phyloP scores from a whole-genome alignment of 2,888 invertebrate genomes.

The Agrochola lychnidis region DNA sequence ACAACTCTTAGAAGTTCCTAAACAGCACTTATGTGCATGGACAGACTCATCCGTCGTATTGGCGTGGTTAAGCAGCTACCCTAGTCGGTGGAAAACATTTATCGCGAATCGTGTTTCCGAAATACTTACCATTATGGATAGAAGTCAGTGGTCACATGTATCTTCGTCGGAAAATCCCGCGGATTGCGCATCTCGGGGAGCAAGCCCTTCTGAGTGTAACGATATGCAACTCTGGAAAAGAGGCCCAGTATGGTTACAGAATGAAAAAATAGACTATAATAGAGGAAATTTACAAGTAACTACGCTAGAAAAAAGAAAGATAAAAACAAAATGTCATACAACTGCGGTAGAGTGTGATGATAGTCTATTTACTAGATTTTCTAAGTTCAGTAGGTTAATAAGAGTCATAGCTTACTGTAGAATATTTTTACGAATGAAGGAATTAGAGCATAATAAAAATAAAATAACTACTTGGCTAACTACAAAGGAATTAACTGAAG shows the following conservation, averaged over 20 bases:
- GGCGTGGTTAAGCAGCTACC: constrained; percentile 50
- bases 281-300: background rate
- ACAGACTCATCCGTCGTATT: constrained; percentile 51
- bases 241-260: constrained; percentile 19
- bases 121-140: constrained; percentile 28
- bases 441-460: background rate
- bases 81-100: constrained; percentile 46
- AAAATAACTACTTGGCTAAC: constrained; percentile 15
- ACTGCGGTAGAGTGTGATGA: constrained; percentile 5
- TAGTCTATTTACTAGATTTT: constrained; percentile 16
- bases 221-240: background rate
- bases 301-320: constrained; percentile 19
- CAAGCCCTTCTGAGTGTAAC: constrained; percentile 18
- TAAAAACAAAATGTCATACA: constrained; percentile 14
- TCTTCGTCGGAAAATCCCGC: constrained; percentile 53
- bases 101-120: constrained; percentile 49
- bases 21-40: constrained; percentile 22
- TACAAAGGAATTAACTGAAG: constrained; percentile 19
- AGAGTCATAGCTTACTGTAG: constrained; percentile 25
- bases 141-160: constrained; percentile 21
- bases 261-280: constrained; percentile 4
- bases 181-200: constrained; percentile 54
- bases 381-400: constrained; percentile 4
- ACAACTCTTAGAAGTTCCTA: too few species aligned
- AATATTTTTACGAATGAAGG: constrained; percentile 14